These are phyloP conservation scores for Lordiphosa clarofinis DNA, from an alignment of 1,140 invertebrate genomes.

Conservation along the genomic window DNA sequence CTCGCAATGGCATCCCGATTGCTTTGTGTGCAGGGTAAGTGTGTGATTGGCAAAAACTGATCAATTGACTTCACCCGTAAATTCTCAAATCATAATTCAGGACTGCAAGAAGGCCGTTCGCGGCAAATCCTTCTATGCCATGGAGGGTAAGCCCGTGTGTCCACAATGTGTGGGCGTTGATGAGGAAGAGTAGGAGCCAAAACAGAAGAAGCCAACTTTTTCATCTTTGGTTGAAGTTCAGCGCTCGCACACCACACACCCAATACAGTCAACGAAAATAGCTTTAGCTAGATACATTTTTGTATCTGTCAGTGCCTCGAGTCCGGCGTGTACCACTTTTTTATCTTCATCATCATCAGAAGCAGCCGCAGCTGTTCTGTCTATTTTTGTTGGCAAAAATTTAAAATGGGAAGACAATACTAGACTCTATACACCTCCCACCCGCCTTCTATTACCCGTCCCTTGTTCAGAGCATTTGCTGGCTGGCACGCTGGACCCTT, in stretches of 20 bases:
- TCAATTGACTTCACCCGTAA: background rate
- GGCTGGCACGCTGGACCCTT: constrained; percentile 31
- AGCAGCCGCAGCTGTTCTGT: constrained; percentile 16
- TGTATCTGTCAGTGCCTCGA: constrained; percentile 32
- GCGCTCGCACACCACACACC: constrained; percentile 1
- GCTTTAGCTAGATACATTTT: constrained; percentile 49
- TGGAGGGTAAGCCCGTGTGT: constrained; percentile 95
- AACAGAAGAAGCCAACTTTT: constrained; percentile 5
- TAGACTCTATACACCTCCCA: constrained; percentile 8
- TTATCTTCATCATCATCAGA: constrained; percentile 16
- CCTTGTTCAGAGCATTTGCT: constrained; percentile 6
- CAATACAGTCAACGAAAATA: constrained; percentile 42
- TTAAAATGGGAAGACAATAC: constrained; percentile 3
- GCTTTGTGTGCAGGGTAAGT: constrained; percentile 99
- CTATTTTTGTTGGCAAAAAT: constrained; percentile 7
- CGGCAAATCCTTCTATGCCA: constrained; percentile 96
- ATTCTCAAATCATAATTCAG: constrained; percentile 81
- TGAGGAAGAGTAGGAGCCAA: constrained; percentile 86
- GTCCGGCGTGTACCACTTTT: constrained; percentile 42
- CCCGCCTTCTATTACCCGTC: constrained; percentile 4
- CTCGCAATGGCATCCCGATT: constrained; percentile 99
- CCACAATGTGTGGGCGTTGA: constrained; percentile 93
- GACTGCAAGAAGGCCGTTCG: constrained; percentile 95
- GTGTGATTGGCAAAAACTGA: background rate
- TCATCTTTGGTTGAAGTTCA: constrained; percentile 47